A percentile compares a stretch with the other conserved stretches of the same genome.
These are phyloP conservation scores for Syrrhaptes paradoxus DNA, from an alignment of 2,113 vertebrate species.

Conservation along the genomic window DNA sequence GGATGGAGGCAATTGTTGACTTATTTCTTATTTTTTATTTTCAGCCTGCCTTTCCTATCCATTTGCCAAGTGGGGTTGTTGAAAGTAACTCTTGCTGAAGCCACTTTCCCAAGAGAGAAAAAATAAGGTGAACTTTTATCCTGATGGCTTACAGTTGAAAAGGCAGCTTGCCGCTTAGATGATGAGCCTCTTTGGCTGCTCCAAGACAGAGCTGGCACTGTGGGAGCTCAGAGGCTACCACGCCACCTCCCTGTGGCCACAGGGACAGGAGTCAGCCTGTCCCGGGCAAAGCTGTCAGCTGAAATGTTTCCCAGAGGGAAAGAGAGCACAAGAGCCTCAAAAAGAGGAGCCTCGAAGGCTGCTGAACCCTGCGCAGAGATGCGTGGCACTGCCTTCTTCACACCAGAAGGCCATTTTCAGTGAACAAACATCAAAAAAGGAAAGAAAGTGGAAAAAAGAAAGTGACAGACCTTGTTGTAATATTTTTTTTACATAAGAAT, in stretches of 20 bases:
- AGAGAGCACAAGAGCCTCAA: background rate
- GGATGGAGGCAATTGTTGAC: background rate
- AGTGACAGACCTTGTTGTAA: fast-evolving
- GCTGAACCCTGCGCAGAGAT: background rate
- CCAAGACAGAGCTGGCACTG: background rate
- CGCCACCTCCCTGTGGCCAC: background rate
- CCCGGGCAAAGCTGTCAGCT: fast-evolving
- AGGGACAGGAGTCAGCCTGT: background rate
- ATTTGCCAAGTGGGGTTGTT: background rate
- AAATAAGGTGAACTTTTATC: background rate
- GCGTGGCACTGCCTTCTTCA: fast-evolving
- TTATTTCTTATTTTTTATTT: conserved; percentile 6
- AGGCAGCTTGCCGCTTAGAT: background rate
- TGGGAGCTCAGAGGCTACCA: background rate
- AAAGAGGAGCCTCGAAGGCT: background rate
- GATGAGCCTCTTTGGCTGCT: background rate
- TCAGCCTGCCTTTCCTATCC: background rate
- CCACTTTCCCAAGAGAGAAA: background rate
- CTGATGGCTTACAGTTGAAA: background rate
- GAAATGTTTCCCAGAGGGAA: background rate
- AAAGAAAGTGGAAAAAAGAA: background rate
- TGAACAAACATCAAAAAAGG: background rate
- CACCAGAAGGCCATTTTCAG: background rate
- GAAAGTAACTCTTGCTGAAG: background rate
- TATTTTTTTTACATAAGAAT: background rate